phyloP scores from a whole-genome alignment of 1,140 invertebrate genomes.

The Spodoptera litura region DNA sequence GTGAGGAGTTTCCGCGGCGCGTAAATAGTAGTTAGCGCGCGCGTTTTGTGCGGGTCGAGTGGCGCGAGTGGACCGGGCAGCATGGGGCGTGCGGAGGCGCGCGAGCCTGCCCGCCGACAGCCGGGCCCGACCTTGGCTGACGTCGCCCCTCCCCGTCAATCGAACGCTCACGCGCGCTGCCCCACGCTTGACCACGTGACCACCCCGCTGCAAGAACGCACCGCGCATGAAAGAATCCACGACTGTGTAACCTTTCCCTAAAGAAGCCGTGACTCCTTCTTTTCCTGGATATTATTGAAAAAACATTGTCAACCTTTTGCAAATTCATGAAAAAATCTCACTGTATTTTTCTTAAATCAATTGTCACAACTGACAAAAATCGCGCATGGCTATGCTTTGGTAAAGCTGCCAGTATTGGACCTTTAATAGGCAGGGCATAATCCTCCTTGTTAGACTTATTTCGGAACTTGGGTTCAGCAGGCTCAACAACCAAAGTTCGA shows the following conservation, averaged over 20 bases:
- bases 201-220: slow-evolving; percentile 30
- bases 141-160: slow-evolving; percentile 60
- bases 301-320: not conserved
- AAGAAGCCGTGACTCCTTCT: not conserved
- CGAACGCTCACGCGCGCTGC: slow-evolving; percentile 62
- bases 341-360: not conserved
- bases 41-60: slow-evolving; percentile 75
- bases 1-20: slow-evolving; percentile 73
- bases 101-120: slow-evolving; percentile 68
- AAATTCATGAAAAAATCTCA: not conserved
- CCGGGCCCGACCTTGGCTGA: slow-evolving; percentile 69
- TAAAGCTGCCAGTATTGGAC: too few relatives aligned
- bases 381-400: too few relatives aligned
- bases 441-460: not conserved
- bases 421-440: not conserved
- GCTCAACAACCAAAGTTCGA: too few relatives aligned
- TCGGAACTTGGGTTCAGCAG: too few relatives aligned
- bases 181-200: slow-evolving; percentile 53
- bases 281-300: not conserved
- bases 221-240: not conserved
- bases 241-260: not conserved
- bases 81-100: slow-evolving; percentile 69
- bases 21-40: slow-evolving; percentile 81
- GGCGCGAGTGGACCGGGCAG: slow-evolving; percentile 75
- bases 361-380: not conserved